Evolutionary conservation across 1,140 invertebrate species (phyloP).

Genomic region (Cyclargus thomasi): DNA sequence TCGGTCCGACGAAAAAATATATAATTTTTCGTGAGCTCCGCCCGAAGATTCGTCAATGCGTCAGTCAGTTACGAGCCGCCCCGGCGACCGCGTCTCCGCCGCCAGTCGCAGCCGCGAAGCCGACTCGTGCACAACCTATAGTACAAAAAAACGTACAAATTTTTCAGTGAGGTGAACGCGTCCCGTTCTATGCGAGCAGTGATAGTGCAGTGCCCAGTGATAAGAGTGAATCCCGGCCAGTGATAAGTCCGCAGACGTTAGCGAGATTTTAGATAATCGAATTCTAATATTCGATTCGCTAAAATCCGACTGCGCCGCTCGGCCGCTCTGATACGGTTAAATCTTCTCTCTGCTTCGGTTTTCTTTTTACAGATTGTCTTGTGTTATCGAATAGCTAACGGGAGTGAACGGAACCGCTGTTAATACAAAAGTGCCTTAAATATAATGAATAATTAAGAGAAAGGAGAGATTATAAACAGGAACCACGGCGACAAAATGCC

Average conservation of each 20-base stretch:
- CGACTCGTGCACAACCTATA: slow-evolving; percentile 69
- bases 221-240: slow-evolving; percentile 22
- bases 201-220: slow-evolving; percentile 44
- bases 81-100: slow-evolving; percentile 53
- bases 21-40: slow-evolving; percentile 66
- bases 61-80: slow-evolving; percentile 62
- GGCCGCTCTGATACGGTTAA: slow-evolving; percentile 35
- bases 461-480: slow-evolving; percentile 42
- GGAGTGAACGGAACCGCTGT: slow-evolving; percentile 57
- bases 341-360: slow-evolving; percentile 57
- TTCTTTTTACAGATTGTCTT: slow-evolving; percentile 65
- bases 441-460: slow-evolving; percentile 56
- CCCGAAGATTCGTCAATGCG: slow-evolving; percentile 65
- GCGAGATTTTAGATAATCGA: slow-evolving; percentile 58
- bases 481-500: slow-evolving; percentile 71
- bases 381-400: slow-evolving; percentile 45
- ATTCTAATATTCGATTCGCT: slow-evolving; percentile 44
- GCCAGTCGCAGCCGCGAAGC: slow-evolving; percentile 47
- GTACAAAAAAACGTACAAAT: slow-evolving; percentile 72
- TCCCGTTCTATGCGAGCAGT: slow-evolving; percentile 28
- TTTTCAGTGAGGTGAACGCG: slow-evolving; percentile 62
- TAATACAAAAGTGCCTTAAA: slow-evolving; percentile 67
- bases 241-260: slow-evolving; percentile 15
- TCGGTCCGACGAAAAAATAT: slow-evolving; percentile 69
- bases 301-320: slow-evolving; percentile 37